These are phyloP conservation scores for Artemia sinica DNA, from an alignment of 2,888 invertebrate species.

Conservation along the genomic window DNA sequence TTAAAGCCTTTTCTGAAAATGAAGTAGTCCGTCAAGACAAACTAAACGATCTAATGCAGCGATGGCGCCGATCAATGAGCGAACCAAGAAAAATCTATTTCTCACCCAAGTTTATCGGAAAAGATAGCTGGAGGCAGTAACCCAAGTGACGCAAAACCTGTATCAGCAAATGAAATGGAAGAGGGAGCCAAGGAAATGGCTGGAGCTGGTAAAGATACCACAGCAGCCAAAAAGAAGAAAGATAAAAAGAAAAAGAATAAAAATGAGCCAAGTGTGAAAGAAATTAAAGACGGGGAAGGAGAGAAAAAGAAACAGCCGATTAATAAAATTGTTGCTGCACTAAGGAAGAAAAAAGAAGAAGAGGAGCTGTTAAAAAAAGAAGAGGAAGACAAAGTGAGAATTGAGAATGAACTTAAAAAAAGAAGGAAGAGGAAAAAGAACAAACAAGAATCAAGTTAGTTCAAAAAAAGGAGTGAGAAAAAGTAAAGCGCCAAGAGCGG, in stretches of 20 bases:
- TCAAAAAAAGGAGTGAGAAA: conserved; percentile 71
- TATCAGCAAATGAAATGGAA: too few species aligned
- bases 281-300: conserved; percentile 34
- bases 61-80: too few species aligned
- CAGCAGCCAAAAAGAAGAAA: conserved; percentile 65
- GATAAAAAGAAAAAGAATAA: conserved; percentile 43
- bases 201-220: conserved; percentile 24
- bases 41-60: too few species aligned
- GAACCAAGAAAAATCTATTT: too few species aligned
- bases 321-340: conserved; percentile 63
- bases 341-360: conserved; percentile 72
- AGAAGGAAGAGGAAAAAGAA: conserved; percentile 43
- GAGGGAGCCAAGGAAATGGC: conserved; percentile 23
- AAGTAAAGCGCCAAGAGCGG: conserved; percentile 80
- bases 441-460: conserved; percentile 58
- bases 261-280: conserved; percentile 47
- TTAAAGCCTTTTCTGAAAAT: too few species aligned
- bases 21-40: too few species aligned
- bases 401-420: conserved; percentile 53
- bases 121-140: too few species aligned
- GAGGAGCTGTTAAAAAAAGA: conserved; percentile 53
- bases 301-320: conserved; percentile 48
- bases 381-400: conserved; percentile 60
- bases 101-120: too few species aligned
- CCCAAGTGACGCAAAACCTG: too few species aligned